Base-by-base conservation (phyloP, 64 coral and sea anemone genomes). In the Stichodactyla mertensii region DNA sequence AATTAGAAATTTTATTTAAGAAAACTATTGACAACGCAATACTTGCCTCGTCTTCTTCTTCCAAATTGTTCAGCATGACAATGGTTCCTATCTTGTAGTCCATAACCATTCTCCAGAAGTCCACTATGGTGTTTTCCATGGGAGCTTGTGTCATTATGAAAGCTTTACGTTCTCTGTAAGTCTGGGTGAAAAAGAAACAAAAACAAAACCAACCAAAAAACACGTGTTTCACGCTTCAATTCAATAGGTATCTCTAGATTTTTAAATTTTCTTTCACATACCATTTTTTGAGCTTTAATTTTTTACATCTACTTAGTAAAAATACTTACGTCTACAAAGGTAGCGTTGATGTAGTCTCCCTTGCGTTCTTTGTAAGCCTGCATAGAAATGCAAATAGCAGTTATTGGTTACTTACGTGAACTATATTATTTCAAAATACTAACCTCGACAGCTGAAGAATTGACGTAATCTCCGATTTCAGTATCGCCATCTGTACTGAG, bases 131-230 rank as follows among this genome's bases (percentile, higher is more conserved):
- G 69, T 93, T 53, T 11, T 22, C 15, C 58, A 89, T 77, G 14
- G 91, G 91, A 12, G 91, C 87, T 69, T 93, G 91, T 10, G 91
- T 93, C 87, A 93, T 54, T 22, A 93, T 93, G n/a, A 78, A 93
- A 4, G 91, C 91, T 10, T 93, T 61, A 22, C 87, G 70, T 23
- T 80, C 70, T 11, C 51, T 88, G 28, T 88, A 89, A 28, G 82
- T 86, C 91, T 93, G 36, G 36, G 36, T 45, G 36, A 45, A 45
- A 45, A 45, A 4, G n/a, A n/a, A 45, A 31, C 36, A 45, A 45
- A 45, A 45, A 45, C 36, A 45, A 45, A 45, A 45, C 36, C 1
- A 45, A 45, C 1, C 36, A 45, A 45, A 45, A 89, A 55, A 45
- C 36, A 45, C 0, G 36, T 45, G 36, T 45, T 45, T 45, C 0